These are phyloP conservation scores for Ovis canadensis DNA, from an alignment of 2,113 vertebrate genomes.

Conservation along the genomic window DNA sequence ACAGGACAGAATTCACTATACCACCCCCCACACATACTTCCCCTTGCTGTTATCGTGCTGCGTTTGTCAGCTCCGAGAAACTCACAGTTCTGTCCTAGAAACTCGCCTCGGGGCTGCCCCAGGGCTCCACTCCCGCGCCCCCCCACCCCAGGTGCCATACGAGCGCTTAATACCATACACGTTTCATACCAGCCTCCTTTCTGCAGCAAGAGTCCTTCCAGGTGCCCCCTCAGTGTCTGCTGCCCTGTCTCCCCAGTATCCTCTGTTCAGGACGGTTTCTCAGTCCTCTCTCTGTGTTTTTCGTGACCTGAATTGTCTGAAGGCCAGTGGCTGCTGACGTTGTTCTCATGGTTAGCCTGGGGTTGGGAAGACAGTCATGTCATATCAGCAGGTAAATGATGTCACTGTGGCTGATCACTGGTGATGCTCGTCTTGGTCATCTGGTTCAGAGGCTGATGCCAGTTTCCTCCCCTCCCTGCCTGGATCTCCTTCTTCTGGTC, in stretches of 20 bases:
- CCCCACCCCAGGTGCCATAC: rapidly evolving
- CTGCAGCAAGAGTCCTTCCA: background rate
- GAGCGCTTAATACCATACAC: too few species aligned
- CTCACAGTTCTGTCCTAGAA: rapidly evolving
- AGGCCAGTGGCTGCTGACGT: background rate
- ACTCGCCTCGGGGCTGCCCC: background rate
- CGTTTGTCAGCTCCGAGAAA: background rate
- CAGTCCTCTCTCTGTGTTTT: background rate
- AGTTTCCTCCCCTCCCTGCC: background rate
- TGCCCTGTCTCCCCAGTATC: background rate
- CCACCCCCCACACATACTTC: background rate
- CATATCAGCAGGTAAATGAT: background rate
- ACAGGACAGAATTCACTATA: rapidly evolving
- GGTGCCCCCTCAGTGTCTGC: too few species aligned
- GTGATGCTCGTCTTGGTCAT: background rate
- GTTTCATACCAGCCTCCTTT: background rate
- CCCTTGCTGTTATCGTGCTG: background rate
- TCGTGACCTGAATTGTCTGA: too few species aligned
- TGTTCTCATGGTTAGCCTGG: background rate
- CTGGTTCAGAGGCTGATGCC: background rate
- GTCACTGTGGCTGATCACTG: background rate
- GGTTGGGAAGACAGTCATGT: too few species aligned
- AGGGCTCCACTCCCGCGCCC: background rate
- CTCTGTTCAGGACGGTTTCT: background rate
- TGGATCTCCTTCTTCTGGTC: too few species aligned